Percentiles rank a stretch among this genome's conserved stretches.
Evolutionary conservation across 2,888 invertebrate genomes (phyloP).

Genomic region (Aporophyla nigra): DNA sequence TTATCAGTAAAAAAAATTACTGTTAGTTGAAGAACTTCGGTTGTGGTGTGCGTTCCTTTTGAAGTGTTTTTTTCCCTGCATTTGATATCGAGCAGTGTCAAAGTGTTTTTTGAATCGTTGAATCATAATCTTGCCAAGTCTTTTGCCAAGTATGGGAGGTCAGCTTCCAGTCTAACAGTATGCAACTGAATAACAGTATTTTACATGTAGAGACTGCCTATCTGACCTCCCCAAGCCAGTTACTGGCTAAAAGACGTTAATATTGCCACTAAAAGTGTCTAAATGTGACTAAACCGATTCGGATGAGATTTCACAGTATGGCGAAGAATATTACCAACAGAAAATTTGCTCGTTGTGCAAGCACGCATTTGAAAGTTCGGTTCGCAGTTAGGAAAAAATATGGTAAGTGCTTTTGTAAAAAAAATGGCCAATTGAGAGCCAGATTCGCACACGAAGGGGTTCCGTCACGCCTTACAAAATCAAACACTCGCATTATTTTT

Average conservation of each 20-base stretch:
- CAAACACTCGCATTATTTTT: no score
- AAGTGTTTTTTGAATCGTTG: not conserved
- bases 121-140: not conserved
- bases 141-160: not conserved
- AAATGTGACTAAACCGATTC: not conserved
- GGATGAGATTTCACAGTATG: not conserved
- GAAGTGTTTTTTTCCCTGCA: not conserved
- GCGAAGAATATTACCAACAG: not conserved
- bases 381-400: not conserved
- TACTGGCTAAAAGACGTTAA: not conserved
- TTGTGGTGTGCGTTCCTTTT: not conserved
- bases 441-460: no score
- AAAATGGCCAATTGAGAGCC: no score
- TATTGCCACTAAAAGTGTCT: not conserved
- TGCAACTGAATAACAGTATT: not conserved
- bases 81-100: not conserved
- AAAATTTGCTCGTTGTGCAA: conserved; percentile 19
- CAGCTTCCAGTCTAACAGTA: not conserved
- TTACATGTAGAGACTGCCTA: not conserved
- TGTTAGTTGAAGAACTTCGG: not conserved
- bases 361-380: conserved; percentile 10
- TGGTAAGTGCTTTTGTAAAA: conserved; percentile 19
- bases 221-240: not conserved
- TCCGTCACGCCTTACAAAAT: no score
- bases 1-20: conserved; percentile 21